Base-by-base conservation (phyloP, 92 coral and sea anemone species). In the Muricea muricata region DNA sequence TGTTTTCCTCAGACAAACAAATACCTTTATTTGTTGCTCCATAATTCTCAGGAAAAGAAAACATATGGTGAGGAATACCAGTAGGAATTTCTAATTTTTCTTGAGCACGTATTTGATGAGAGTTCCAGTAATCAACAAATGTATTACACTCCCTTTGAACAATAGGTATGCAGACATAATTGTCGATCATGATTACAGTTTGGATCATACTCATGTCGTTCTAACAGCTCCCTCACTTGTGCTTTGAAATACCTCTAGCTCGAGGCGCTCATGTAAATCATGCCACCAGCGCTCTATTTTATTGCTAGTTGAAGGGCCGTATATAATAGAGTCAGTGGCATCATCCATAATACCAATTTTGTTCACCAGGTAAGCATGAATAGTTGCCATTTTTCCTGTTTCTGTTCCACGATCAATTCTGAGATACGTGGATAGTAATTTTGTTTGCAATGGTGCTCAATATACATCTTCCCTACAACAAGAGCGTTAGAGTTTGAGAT, bases 31-130 rank as follows among this genome's bases (percentile, higher is more conserved):
- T 83, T 32, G 65, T 57, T 3, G 88, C 89, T 9, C 84, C 89
- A 87, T 90, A 90, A 31, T 81, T n/a, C 61, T 77, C 87, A 12
- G 93, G 95, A 14, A 81, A 90, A 26, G 88, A 84, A 78, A 87
- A 90, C 82, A 89, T 87, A 86, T 93, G 92, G 13, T 93, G 73
- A 30, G 97, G 97, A 11, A 90, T 82, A 60, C 90, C 90, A 75
- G 93, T 83, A 28, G 90, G 93, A 61, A n/a, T n/a, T n/a, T n/a
- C n/a, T n/a, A n/a, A n/a, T n/a, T n/a, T n/a, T n/a, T n/a, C n/a
- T n/a, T n/a, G n/a, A n/a, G n/a, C n/a, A n/a, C n/a, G n/a, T n/a
- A n/a, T n/a, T n/a, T n/a, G 32, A 69, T 89, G 95, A 1, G 85
- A 79, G 63, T 90, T 87, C 93, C 95, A 92, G 80, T 82, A 42